Percentiles rank a stretch among this genome's conserved stretches.
Evolutionary conservation across 2,113 vertebrate genomes (phyloP).

Genomic region (Oryctolagus cuniculus): mOryCun1.1 NC_091435.1:158066001-158066500

Average conservation of each 20-base stretch:
- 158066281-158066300: neutral
- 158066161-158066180: neutral
- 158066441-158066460: neutral
- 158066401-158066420: neutral
- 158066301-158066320: neutral
- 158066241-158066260: neutral
- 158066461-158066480: neutral
- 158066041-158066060: neutral
- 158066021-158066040: neutral
- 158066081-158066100: neutral
- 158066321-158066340: neutral
- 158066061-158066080: neutral
- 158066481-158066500: neutral
- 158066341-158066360: neutral
- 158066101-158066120: neutral
- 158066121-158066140: neutral
- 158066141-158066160: neutral
- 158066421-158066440: neutral
- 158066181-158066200: neutral
- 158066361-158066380: neutral
- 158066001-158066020: neutral
- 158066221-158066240: neutral
- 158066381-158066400: neutral
- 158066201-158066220: neutral
- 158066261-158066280: neutral